Evolutionary conservation across 2,797 vertebrate species (phyloP), one percentile per base, ranked within the genome.

Genomic region (Sebastes hubbsi): DNA sequence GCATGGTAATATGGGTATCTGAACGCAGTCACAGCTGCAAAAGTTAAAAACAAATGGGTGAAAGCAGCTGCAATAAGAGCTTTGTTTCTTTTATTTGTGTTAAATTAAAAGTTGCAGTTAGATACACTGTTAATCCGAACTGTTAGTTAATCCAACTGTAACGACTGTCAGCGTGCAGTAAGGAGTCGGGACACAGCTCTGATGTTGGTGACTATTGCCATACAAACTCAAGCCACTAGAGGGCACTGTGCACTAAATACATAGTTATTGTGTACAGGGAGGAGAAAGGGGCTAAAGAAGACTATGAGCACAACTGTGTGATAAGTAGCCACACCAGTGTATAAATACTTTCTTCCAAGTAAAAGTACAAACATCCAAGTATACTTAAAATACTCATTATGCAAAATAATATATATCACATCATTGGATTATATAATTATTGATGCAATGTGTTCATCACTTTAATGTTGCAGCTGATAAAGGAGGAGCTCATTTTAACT

Each of bases 191-290:
- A 38, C 7, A 14, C 5, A 42, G 65, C 56, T 29, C 18, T 66
- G 13, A 27, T 32, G 36, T n/a, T 65, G 32, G 12, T 56, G 4
- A 66, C 11, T 68, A 16, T 30, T 83, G 58, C 52, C 6, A 32
- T 72, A 24, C 60, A 69, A 30, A 24, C 64, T 65, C 22, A 27
- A 12, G 20, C 79, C 93, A 91, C 89, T 80, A 89, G 94, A 83
- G 90, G 22, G 86, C 87, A 75, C 76, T 92, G 82, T 87, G 30
- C 65, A 84, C 72, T 56, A 84, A 78, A 52, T 25, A 49, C 22
- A n/a, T n/a, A n/a, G n/a, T 6, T 24, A 29, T 4, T 30, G 16
- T 38, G 63, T 22, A 22, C 22, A 49, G n/a, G 25, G 2, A 25
- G 38, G 0, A 38, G 38, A 38, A 38, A 38, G 38, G 38, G 38